These are phyloP conservation scores for Harlomillsia oculata DNA, from an alignment of 1,140 invertebrate genomes.

Conservation along the genomic window DNA sequence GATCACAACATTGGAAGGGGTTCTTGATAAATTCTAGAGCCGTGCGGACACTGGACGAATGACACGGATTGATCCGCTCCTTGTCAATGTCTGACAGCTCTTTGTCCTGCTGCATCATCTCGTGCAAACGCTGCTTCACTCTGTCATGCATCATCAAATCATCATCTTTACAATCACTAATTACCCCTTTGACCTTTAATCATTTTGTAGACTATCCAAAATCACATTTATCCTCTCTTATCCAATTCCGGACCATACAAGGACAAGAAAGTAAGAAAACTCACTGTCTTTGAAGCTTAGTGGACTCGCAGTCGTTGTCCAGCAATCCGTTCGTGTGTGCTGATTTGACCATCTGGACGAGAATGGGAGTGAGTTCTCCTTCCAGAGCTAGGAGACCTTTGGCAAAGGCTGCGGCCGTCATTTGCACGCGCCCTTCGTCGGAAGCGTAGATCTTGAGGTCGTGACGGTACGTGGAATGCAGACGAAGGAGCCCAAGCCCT, in stretches of 20 bases:
- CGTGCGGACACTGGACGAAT: slow-evolving; percentile 71
- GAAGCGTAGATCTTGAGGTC: slow-evolving; percentile 99
- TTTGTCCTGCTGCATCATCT: slow-evolving; percentile 79
- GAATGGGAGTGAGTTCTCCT: slow-evolving; percentile 94
- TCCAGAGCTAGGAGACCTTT: slow-evolving; percentile 94
- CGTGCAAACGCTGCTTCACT: slow-evolving; percentile 88
- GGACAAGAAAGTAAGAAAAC: slow-evolving; percentile 39
- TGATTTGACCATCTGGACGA: slow-evolving; percentile 99
- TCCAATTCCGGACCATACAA: background rate
- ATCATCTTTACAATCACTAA: background rate
- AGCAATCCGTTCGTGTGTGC: slow-evolving; percentile 94
- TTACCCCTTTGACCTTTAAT: background rate
- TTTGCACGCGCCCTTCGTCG: slow-evolving; percentile 97
- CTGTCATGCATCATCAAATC: slow-evolving; percentile 46
- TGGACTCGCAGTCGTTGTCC: slow-evolving; percentile 95
- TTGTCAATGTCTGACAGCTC: slow-evolving; percentile 81
- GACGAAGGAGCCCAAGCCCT: slow-evolving; percentile 78
- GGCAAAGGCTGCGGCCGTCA: slow-evolving; percentile 98
- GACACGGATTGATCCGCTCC: slow-evolving; percentile 77
- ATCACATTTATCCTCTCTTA: too few species aligned
- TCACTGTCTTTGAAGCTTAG: slow-evolving; percentile 90
- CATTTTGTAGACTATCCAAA: background rate
- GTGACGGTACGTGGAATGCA: slow-evolving; percentile 97
- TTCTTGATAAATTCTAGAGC: slow-evolving; percentile 94
- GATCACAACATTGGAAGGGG: slow-evolving; percentile 84